phyloP scores from a whole-genome alignment of 2,888 invertebrate species.

The Drosophila imparisetae region DNA sequence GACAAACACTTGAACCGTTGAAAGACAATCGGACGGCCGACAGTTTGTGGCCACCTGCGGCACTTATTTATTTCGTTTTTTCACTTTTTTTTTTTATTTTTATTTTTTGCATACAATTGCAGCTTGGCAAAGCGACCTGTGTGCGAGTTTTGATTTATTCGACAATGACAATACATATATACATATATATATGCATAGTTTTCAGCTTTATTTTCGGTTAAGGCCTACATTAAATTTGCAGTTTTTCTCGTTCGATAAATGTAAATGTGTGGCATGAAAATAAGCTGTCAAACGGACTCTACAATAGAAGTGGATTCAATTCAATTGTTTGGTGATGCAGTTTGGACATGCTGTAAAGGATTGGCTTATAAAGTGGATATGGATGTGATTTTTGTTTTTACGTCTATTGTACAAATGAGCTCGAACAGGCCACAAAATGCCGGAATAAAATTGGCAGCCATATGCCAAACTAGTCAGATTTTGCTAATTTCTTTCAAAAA shows the following conservation, averaged over 20 bases:
- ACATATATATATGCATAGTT: conserved; percentile 42
- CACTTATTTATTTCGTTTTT: conserved; percentile 49
- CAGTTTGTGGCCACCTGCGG: conserved; percentile 74
- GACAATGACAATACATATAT: conserved; percentile 55
- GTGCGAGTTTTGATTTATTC: conserved; percentile 72
- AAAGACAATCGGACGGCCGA: conserved; percentile 43
- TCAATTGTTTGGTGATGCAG: conserved; percentile 24
- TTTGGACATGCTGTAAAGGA: neutral
- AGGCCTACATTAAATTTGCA: conserved; percentile 38
- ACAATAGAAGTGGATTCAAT: conserved; percentile 12
- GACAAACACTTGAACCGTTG: conserved; percentile 74
- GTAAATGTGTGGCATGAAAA: conserved; percentile 20
- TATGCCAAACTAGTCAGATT: neutral
- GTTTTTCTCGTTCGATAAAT: conserved; percentile 26
- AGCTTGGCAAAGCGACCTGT: conserved; percentile 36
- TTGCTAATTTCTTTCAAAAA: neutral
- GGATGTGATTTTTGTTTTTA: neutral
- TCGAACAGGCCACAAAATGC: neutral
- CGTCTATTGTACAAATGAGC: neutral
- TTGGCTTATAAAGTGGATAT: neutral
- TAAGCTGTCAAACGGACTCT: conserved; percentile 29
- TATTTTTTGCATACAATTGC: conserved; percentile 75
- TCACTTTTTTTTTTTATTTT: conserved; percentile 26
- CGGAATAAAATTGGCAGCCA: neutral
- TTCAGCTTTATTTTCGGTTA: conserved; percentile 36